Evolutionary conservation across 2,797 vertebrate genomes (phyloP).

Genomic region (Cryptoblepharus egeriae): DNA sequence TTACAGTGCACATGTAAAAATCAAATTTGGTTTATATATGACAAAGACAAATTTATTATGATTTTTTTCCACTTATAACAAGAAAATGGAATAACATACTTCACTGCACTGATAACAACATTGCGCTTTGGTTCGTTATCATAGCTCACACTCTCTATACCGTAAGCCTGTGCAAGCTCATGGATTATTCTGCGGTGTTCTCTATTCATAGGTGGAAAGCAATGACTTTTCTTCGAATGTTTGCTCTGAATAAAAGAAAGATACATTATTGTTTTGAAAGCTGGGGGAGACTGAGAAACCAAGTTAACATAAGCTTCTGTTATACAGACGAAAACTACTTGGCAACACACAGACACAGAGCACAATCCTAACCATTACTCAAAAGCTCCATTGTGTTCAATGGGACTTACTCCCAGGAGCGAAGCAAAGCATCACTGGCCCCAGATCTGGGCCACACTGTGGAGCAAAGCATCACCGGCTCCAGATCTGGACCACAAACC

Average conservation of each 20-base stretch:
- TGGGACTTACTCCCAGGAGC: too few relatives aligned
- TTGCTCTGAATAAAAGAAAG: slow-evolving; percentile 84
- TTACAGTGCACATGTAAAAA: slow-evolving; percentile 23
- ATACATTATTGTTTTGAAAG: slow-evolving; percentile 10
- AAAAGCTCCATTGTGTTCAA: too few relatives aligned
- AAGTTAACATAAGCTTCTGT: neutral
- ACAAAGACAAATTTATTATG: slow-evolving; percentile 23
- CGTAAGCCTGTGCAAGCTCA: slow-evolving; percentile 92
- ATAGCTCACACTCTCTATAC: slow-evolving; percentile 94
- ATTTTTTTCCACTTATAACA: slow-evolving; percentile 36
- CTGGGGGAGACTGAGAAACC: neutral
- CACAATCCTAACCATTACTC: too few relatives aligned
- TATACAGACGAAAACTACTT: neutral
- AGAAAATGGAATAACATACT: slow-evolving; percentile 70
- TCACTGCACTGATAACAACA: slow-evolving; percentile 91
- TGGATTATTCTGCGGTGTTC: slow-evolving; percentile 95
- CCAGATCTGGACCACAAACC: too few relatives aligned
- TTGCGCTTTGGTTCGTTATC: slow-evolving; percentile 98
- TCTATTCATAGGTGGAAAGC: slow-evolving; percentile 96
- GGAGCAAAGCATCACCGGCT: too few relatives aligned
- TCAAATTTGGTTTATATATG: neutral
- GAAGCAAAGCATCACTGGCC: too few relatives aligned
- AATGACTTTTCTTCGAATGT: slow-evolving; percentile 89
- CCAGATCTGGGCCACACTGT: too few relatives aligned
- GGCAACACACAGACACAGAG: neutral